phyloP scores from a whole-genome alignment of 2,797 vertebrate species.

The Cryptoprocta ferox region DNA sequence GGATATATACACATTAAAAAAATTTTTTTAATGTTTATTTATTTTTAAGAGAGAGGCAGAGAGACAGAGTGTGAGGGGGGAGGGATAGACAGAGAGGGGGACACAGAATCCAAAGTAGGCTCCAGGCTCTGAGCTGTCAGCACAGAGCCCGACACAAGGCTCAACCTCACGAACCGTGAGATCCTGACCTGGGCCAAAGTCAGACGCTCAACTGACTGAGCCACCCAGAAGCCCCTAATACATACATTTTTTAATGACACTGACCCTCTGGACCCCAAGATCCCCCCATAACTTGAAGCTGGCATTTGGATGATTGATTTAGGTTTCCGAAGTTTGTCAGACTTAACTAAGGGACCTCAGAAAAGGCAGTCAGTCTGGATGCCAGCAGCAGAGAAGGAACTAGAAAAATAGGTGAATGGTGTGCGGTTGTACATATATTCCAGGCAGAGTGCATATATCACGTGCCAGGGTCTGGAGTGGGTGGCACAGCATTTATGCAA shows the following conservation, averaged over 20 bases:
- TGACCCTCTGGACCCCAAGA: neutral
- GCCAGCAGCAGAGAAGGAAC: neutral
- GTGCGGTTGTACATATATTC: neutral
- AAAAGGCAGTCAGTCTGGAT: neutral
- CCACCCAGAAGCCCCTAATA: too few relatives aligned
- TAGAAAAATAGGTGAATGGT: neutral
- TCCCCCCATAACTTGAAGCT: neutral
- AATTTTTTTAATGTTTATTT: too few relatives aligned
- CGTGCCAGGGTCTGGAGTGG: rapidly evolving
- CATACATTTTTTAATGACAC: neutral
- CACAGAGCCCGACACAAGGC: too few relatives aligned
- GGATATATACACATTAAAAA: too few relatives aligned
- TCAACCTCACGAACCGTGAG: too few relatives aligned
- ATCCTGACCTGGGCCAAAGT: too few relatives aligned
- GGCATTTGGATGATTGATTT: neutral
- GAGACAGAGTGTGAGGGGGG: too few relatives aligned
- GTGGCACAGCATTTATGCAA: neutral
- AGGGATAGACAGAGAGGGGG: too few relatives aligned
- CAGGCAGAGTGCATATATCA: neutral
- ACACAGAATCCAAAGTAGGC: too few relatives aligned
- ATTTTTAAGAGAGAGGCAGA: too few relatives aligned
- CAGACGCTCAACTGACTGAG: too few relatives aligned
- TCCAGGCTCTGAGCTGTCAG: too few relatives aligned
- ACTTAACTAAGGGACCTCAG: neutral
- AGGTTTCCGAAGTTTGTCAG: constrained; percentile 43